Conservation (phyloP, 92 coral and sea anemone species). For the Virgularia gustaviana region DNA sequence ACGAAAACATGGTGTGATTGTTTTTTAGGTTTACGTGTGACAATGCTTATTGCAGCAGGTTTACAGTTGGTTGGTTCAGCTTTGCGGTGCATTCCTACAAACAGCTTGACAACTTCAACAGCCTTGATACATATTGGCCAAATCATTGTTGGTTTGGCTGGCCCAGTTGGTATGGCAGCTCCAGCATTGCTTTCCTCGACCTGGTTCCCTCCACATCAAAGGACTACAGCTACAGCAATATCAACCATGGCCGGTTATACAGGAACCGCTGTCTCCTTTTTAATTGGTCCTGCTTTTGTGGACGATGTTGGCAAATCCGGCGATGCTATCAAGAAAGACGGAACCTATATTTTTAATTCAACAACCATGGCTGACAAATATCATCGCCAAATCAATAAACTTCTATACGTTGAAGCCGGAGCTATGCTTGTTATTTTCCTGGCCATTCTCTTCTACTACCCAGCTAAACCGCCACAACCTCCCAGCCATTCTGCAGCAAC, state of each 20-base stretch:
- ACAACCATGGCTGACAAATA: conserved; percentile 45
- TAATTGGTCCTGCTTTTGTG: conserved; percentile 77
- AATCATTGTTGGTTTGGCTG: conserved; percentile 87
- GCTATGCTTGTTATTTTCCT: conserved; percentile 57
- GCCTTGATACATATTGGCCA: conserved; percentile 87
- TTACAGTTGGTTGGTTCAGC: conserved; percentile 82
- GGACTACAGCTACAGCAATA: conserved; percentile 93
- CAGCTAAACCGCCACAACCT: conserved; percentile 73
- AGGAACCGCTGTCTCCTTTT: conserved; percentile 84
- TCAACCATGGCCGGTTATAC: conserved; percentile 84
- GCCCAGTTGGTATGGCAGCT: conserved; percentile 98
- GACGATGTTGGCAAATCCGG: conserved; percentile 53
- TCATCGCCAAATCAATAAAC: conserved; percentile 61
- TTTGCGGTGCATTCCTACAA: conserved; percentile 71
- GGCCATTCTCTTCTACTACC: conserved; percentile 68
- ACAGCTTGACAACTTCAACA: conserved; percentile 39
- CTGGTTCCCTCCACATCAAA: conserved; percentile 96
- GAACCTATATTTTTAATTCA: conserved; percentile 49
- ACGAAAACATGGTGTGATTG: neutral
- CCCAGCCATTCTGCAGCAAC: conserved; percentile 94
- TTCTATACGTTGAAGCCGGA: conserved; percentile 75
- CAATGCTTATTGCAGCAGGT: conserved; percentile 74
- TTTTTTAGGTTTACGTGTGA: conserved; percentile 66
- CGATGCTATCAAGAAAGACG: conserved; percentile 17
- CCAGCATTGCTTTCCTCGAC: conserved; percentile 90